phyloP scores from a whole-genome alignment of 2,113 vertebrate genomes.

The Tachysurus fulvidraco region DNA sequence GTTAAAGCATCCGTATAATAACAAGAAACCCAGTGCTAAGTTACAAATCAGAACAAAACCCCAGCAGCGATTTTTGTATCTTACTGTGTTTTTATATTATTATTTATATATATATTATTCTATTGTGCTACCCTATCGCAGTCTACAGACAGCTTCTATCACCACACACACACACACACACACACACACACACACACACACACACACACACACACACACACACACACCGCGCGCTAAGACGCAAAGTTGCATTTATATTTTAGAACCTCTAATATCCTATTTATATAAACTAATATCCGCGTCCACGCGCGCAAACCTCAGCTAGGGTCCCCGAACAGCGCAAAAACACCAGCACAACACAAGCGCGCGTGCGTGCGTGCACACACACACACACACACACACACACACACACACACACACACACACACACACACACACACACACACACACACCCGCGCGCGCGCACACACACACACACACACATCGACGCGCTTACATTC shows the following conservation, averaged over 20 bases:
- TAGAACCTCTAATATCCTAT: not conserved
- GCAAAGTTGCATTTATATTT: constrained; percentile 25
- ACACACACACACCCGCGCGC: not conserved
- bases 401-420: not conserved
- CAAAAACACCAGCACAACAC: constrained; percentile 7
- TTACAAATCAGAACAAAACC: not conserved
- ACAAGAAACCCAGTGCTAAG: not conserved
- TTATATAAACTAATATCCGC: not conserved
- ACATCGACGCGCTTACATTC: constrained; percentile 75
- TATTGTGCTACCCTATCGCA: not conserved
- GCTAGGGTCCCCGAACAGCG: constrained; percentile 12
- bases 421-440: not conserved
- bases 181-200: not conserved
- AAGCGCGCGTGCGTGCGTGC: not conserved
- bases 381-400: not conserved
- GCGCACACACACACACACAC: constrained; percentile 36
- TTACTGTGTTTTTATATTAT: no score
- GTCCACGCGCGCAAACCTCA: constrained; percentile 3
- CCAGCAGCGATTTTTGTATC: not conserved
- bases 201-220: no score
- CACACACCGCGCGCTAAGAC: not conserved
- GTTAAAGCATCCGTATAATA: not conserved
- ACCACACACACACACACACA: no score
- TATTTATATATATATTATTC: not conserved
- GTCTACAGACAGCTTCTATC: not conserved